phyloP scores from a whole-genome alignment of 2,797 vertebrate species.

The Malurus leucopterus region DNA sequence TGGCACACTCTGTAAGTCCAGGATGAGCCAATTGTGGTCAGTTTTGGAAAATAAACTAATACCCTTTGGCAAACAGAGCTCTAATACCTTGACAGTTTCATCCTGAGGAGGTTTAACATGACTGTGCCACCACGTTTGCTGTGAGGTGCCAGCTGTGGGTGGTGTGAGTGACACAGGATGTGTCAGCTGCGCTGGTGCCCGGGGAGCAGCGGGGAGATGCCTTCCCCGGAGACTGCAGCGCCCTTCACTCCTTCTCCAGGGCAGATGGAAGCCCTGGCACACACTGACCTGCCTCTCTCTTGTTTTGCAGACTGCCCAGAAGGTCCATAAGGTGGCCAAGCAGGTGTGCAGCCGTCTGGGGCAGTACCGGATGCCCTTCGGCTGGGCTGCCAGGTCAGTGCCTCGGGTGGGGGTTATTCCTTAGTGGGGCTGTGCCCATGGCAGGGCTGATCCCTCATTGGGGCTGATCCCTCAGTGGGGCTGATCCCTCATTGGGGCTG shows the following conservation, averaged over 20 bases:
- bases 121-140: neutral
- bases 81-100: neutral
- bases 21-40: neutral
- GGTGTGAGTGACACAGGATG: neutral
- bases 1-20: neutral
- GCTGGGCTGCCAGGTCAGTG: slow-evolving; percentile 93
- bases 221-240: fast-evolving
- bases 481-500: no score
- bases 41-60: neutral
- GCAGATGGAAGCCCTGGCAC: neutral
- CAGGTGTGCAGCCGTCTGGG: slow-evolving; percentile 91
- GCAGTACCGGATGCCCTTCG: slow-evolving; percentile 95
- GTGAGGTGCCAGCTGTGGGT: fast-evolving
- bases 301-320: slow-evolving; percentile 86
- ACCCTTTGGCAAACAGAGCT: neutral
- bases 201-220: fast-evolving
- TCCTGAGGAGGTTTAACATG: neutral
- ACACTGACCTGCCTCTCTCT: neutral
- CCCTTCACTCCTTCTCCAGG: neutral
- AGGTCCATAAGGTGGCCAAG: slow-evolving; percentile 91
- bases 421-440: fast-evolving
- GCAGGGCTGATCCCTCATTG: neutral
- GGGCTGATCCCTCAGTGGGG: no score
- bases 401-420: neutral
- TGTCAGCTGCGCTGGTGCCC: neutral